Evolutionary conservation across 2,113 vertebrate genomes (phyloP), one percentile per base, ranked within the genome.

Genomic region (Planiliza haematocheilus): DNA sequence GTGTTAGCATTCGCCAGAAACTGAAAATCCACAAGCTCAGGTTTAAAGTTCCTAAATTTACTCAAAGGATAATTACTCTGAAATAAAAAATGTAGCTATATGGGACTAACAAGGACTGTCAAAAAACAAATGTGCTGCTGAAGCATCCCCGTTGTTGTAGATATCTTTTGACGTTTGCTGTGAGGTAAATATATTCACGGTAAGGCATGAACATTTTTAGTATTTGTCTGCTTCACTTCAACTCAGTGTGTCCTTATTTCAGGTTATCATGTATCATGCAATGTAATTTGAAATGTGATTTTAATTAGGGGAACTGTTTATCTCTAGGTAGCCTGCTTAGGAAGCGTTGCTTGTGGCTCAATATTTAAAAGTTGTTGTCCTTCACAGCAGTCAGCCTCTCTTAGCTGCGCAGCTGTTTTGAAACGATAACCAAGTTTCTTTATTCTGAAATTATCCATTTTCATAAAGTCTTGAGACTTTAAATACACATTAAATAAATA

Each of bases 401-500:
- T 18, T 5, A 7, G 24, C 68, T 53, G 43, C 0, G 12, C 10
- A 14, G 45, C 11, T 76, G n/a, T 37, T 66, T 17, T 75, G 48
- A 70, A 7, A 20, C 48, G 39, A 46, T 4, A 13, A 21, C 3
- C 14, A 11, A 57, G 17, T 48, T 42, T 56, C 21, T 57, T 12
- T 64, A 12, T 38, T 79, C 42, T 73, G 21, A 56, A 53, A 41
- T 67, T 72, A 70, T 37, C 60, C 10, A 46, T 83, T 75, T 60
- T 52, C 16, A 37, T 8, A 7, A 49, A 17, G 30, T 69, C 38
- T 7, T 9, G 16, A 60, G 50, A 77, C 61, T 65, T 67, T 37
- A 55, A 81, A 70, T 41, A n/a, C 20, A n/a, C 34, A 61, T 45
- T 45, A 46, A 55, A 61, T 69, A 69, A 70, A 74, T 9, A n/a